A percentile compares a stretch with the other conserved stretches of the same genome.
phyloP scores from a whole-genome alignment of 2,797 vertebrate genomes.

The Ctenochaetus hawaiiensis region DNA sequence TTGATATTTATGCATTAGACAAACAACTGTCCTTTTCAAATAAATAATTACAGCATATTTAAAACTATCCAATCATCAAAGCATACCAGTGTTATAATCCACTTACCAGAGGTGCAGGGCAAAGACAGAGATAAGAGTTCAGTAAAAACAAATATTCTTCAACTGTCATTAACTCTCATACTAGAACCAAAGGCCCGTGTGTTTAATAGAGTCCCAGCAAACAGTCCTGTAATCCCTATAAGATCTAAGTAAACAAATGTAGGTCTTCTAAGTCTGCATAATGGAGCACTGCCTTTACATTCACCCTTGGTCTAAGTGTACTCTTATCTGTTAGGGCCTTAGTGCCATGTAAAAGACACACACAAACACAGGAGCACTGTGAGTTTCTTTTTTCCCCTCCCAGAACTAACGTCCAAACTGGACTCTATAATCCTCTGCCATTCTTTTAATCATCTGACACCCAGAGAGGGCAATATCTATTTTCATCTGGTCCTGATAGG shows the following conservation, averaged over 20 bases:
- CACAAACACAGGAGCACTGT: constrained; percentile 60
- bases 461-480: constrained; percentile 96
- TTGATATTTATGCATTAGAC: too few relatives aligned
- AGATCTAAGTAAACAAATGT: constrained; percentile 88
- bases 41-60: not conserved
- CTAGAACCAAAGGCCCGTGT: constrained; percentile 78
- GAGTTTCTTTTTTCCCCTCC: constrained; percentile 53
- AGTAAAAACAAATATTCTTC: constrained; percentile 36
- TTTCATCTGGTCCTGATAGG: constrained; percentile 97
- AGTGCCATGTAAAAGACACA: constrained; percentile 67
- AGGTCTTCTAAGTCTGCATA: constrained; percentile 85
- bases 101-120: constrained; percentile 1
- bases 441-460: constrained; percentile 96
- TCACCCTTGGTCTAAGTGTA: constrained; percentile 62
- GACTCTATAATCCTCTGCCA: constrained; percentile 92
- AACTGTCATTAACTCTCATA: constrained; percentile 62
- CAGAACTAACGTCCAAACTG: constrained; percentile 76
- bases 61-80: constrained; percentile 9
- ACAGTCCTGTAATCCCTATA: constrained; percentile 86
- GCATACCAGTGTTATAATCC: not conserved
- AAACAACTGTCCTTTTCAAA: not conserved
- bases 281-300: constrained; percentile 80
- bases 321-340: constrained; percentile 81
- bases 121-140: constrained; percentile 18
- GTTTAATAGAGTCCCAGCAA: constrained; percentile 84